A percentile compares a stretch with the other conserved stretches of the same genome.
Evolutionary conservation across 2,113 vertebrate genomes (phyloP).

Genomic region (Rafetus swinhoei): DNA sequence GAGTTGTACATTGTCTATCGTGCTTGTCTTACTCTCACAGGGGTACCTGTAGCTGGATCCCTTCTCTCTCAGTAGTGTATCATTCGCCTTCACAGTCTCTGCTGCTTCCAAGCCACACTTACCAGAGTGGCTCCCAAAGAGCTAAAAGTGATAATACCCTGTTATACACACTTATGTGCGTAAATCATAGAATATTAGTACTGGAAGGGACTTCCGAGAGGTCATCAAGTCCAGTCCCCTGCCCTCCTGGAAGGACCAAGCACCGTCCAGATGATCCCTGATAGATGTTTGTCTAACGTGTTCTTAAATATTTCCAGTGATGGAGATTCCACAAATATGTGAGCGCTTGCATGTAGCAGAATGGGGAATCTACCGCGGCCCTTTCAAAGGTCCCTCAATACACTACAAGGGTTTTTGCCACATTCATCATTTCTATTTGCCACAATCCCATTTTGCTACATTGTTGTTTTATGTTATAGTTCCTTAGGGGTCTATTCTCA

Average conservation of each 20-base stretch:
- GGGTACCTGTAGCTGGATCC: neutral
- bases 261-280: too few relatives aligned
- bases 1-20: neutral
- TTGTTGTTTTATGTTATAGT: neutral
- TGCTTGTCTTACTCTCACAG: neutral
- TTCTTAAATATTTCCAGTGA: too few relatives aligned
- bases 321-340: neutral
- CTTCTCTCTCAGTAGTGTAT: neutral
- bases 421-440: neutral
- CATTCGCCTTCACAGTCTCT: neutral
- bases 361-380: neutral
- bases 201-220: too few relatives aligned
- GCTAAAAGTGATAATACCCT: neutral
- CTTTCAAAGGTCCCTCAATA: neutral
- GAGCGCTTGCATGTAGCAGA: neutral
- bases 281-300: too few relatives aligned
- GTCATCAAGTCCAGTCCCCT: too few relatives aligned
- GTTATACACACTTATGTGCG: neutral
- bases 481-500: neutral
- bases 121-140: neutral
- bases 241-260: too few relatives aligned
- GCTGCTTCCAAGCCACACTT: neutral
- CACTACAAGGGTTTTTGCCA: neutral
- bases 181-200: too few relatives aligned
- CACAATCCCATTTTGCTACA: neutral